phyloP scores from a whole-genome alignment of 1,140 invertebrate genomes.

The Piezodorus guildinii region DNA sequence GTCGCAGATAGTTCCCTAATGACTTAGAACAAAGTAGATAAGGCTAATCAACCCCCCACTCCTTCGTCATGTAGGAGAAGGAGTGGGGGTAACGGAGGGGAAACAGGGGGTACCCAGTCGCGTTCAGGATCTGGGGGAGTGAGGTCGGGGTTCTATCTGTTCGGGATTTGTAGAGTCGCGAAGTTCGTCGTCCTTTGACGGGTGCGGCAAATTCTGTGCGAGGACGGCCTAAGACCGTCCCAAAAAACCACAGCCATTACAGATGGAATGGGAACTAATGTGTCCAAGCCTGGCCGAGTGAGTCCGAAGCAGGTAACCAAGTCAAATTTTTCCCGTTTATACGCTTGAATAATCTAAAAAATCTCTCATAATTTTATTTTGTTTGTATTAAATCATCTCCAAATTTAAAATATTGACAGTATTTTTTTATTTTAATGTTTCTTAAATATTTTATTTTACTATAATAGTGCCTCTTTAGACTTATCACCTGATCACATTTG shows the following conservation, averaged over 20 bases:
- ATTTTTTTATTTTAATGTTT: no score
- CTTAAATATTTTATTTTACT: no score
- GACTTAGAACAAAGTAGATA: neutral
- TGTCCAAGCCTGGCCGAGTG: slow-evolving; percentile 10
- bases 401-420: no score
- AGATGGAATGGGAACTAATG: slow-evolving; percentile 17
- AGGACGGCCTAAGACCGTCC: no score
- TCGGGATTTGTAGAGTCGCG: neutral
- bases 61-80: neutral
- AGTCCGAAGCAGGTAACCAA: neutral
- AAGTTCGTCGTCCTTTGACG: neutral
- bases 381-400: no score
- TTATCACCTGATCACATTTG: no score
- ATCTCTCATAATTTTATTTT: no score
- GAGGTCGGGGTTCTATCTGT: neutral
- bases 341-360: no score
- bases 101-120: neutral
- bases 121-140: neutral
- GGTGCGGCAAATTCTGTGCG: no score
- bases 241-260: neutral
- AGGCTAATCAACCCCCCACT: neutral
- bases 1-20: no score
- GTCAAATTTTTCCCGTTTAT: no score
- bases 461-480: no score
- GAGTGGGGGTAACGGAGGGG: neutral